These are phyloP conservation scores for Lasaia peninsularis DNA, from an alignment of 1,140 invertebrate genomes.

Conservation along the genomic window DNA sequence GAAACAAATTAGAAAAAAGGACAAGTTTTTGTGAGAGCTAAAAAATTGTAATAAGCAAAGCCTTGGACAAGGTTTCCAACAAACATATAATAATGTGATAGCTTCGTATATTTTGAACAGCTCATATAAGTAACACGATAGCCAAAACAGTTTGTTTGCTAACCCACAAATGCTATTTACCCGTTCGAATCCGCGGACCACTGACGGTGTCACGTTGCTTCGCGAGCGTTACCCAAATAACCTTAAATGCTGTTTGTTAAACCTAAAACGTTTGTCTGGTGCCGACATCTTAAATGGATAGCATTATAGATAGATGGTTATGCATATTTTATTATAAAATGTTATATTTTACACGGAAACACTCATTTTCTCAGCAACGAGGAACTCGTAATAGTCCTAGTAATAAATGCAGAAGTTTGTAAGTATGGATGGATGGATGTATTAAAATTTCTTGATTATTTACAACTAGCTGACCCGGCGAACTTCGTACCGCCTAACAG, in stretches of 20 bases:
- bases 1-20: too few species aligned
- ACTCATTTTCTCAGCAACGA: too few species aligned
- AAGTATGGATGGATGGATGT: too few species aligned
- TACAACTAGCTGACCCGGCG: too few species aligned
- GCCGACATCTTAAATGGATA: constrained; percentile 36
- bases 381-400: too few species aligned
- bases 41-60: too few species aligned
- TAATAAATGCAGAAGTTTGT: too few species aligned
- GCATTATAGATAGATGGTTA: constrained; percentile 24
- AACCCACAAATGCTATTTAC: constrained; percentile 52
- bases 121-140: neutral
- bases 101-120: neutral
- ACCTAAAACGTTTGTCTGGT: constrained; percentile 42
- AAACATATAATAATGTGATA: neutral
- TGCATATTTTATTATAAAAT: neutral
- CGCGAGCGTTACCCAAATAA: constrained; percentile 42
- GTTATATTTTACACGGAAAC: neutral
- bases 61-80: too few species aligned
- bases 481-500: too few species aligned
- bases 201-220: constrained; percentile 50
- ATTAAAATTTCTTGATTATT: too few species aligned
- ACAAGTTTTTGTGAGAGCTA: too few species aligned
- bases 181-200: constrained; percentile 44
- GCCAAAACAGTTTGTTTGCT: constrained; percentile 36
- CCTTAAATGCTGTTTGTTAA: constrained; percentile 45